Evolutionary conservation across 2,113 vertebrate species (phyloP).

Genomic region (Girardinichthys multiradiatus): DNA sequence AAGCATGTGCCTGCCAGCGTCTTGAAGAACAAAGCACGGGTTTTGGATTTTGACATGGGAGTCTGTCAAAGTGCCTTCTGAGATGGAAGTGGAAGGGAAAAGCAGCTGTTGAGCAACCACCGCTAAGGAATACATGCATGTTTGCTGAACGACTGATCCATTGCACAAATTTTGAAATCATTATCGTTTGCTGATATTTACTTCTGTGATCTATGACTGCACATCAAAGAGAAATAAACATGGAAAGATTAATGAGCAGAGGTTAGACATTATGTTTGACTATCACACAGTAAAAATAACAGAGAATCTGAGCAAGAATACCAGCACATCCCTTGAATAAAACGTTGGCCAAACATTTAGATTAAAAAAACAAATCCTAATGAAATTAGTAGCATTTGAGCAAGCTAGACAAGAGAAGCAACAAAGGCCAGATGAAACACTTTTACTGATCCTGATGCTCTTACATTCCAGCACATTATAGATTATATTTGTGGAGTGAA

Average conservation of each 20-base stretch:
- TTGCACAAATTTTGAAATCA: background rate
- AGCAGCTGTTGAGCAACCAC: slow-evolving; percentile 11
- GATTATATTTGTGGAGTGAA: background rate
- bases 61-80: slow-evolving; percentile 22
- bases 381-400: background rate
- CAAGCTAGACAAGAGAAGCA: background rate
- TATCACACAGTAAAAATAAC: no score
- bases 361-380: background rate
- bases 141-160: background rate
- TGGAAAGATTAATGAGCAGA: background rate
- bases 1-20: slow-evolving; percentile 19
- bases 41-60: slow-evolving; percentile 17
- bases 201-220: background rate
- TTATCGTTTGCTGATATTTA: background rate
- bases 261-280: no score
- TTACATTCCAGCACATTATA: background rate
- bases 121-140: background rate
- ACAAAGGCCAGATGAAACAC: background rate
- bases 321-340: background rate
- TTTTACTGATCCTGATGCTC: background rate
- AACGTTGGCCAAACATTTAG: background rate
- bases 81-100: slow-evolving; percentile 14
- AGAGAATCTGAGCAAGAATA: background rate
- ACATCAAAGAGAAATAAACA: background rate
- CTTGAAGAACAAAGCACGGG: slow-evolving; percentile 22